These are phyloP conservation scores for Gila robusta DNA, from an alignment of 2,797 vertebrate species.

Conservation along the genomic window DNA sequence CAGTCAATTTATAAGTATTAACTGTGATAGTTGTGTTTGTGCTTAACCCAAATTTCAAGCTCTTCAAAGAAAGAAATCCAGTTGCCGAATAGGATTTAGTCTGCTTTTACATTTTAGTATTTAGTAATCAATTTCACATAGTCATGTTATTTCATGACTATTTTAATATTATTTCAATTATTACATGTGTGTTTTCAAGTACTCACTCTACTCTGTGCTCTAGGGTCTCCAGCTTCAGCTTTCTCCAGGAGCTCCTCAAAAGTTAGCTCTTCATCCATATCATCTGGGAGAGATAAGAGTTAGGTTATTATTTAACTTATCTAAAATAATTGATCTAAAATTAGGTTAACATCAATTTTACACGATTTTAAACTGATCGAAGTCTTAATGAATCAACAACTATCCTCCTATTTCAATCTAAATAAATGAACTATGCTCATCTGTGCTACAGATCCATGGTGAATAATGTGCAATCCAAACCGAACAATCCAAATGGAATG, in stretches of 20 bases:
- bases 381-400: neutral
- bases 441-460: neutral
- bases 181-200: neutral
- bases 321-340: too few relatives aligned
- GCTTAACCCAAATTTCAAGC: neutral
- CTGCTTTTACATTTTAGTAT: neutral
- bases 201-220: constrained; percentile 61
- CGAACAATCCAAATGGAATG: neutral
- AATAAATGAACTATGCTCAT: neutral
- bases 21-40: neutral
- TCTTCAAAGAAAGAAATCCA: neutral
- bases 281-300: constrained; percentile 19
- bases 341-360: neutral
- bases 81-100: neutral
- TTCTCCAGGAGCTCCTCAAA: constrained; percentile 61
- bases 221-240: constrained; percentile 63
- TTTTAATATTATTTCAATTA: neutral
- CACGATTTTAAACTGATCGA: neutral
- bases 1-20: neutral
- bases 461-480: too few relatives aligned
- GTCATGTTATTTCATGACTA: neutral
- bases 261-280: constrained; percentile 56
- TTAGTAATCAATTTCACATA: neutral
- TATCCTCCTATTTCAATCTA: neutral
- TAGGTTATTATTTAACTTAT: too few relatives aligned